Evolutionary conservation across 2,888 invertebrate genomes (phyloP).

Genomic region (Epirrita christyi): DNA sequence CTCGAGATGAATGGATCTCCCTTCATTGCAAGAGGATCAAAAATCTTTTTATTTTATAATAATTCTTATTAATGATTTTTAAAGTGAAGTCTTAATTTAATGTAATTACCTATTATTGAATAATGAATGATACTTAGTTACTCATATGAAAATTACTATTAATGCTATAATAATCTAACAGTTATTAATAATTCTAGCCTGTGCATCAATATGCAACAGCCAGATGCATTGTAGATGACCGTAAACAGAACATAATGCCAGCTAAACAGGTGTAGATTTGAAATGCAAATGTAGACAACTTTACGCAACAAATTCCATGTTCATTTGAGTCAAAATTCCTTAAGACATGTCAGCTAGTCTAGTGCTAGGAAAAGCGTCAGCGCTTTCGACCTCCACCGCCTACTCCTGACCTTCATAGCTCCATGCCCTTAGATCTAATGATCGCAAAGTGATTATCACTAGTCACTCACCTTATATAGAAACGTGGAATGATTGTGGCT

Average conservation of each 20-base stretch:
- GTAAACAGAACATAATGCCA: slow-evolving; percentile 14
- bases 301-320: slow-evolving; percentile 6
- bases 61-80: background rate
- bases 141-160: no score
- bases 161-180: no score
- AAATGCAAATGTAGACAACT: slow-evolving; percentile 26
- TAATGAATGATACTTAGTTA: no score
- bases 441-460: background rate
- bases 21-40: no score
- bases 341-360: background rate
- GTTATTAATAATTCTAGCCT: background rate
- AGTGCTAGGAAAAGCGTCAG: slow-evolving; percentile 17
- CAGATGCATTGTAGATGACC: slow-evolving; percentile 14
- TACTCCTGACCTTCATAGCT: slow-evolving; percentile 3
- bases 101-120: no score
- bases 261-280: slow-evolving; percentile 21
- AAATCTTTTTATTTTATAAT: no score
- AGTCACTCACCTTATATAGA: slow-evolving; percentile 84
- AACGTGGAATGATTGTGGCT: slow-evolving; percentile 85
- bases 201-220: slow-evolving; percentile 17
- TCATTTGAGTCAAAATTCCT: slow-evolving; percentile 7
- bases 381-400: slow-evolving; percentile 7
- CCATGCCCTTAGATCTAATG: slow-evolving; percentile 7
- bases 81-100: background rate
- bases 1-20: background rate